Conservation (phyloP, 2,797 vertebrate species). For the Micromesistius poutassou region DNA sequence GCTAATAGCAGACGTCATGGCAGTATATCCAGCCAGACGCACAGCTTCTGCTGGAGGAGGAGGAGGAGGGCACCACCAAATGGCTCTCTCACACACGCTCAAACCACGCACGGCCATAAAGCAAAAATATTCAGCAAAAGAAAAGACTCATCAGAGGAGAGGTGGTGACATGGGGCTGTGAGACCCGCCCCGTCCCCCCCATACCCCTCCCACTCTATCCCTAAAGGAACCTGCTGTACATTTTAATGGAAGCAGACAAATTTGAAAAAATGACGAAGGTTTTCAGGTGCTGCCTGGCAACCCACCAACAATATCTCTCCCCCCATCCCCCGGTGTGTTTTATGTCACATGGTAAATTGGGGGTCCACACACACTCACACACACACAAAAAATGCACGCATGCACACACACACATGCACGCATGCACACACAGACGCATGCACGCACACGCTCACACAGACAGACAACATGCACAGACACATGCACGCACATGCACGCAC, state of each 20-base stretch:
- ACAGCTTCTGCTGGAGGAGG: constrained; percentile 43
- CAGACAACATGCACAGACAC: not conserved
- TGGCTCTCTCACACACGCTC: constrained; percentile 53
- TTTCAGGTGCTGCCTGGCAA: constrained; percentile 54
- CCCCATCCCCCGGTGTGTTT: constrained; percentile 34
- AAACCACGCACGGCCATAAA: constrained; percentile 60
- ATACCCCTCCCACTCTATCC: too few relatives aligned
- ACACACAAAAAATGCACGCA: too few relatives aligned
- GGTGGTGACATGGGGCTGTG: constrained; percentile 54
- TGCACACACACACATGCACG: not conserved
- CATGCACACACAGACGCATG: not conserved
- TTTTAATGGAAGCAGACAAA: constrained; percentile 35
- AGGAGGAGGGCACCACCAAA: constrained; percentile 55
- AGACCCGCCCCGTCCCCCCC: too few relatives aligned
- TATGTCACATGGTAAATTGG: constrained; percentile 56
- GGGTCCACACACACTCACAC: not conserved
- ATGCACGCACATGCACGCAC: constrained; percentile 1
- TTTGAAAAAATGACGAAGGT: constrained; percentile 27
- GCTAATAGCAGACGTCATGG: constrained; percentile 60
- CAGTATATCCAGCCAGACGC: constrained; percentile 55
- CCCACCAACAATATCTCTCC: constrained; percentile 41
- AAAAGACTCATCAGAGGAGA: constrained; percentile 35
- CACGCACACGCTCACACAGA: constrained; percentile 5
- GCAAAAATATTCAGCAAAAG: constrained; percentile 54
- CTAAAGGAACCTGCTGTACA: too few relatives aligned